A percentile compares a stretch with the other conserved stretches of the same genome.
Conservation (phyloP, 2,113 vertebrate genomes). For the Girardinichthys multiradiatus region DNA sequence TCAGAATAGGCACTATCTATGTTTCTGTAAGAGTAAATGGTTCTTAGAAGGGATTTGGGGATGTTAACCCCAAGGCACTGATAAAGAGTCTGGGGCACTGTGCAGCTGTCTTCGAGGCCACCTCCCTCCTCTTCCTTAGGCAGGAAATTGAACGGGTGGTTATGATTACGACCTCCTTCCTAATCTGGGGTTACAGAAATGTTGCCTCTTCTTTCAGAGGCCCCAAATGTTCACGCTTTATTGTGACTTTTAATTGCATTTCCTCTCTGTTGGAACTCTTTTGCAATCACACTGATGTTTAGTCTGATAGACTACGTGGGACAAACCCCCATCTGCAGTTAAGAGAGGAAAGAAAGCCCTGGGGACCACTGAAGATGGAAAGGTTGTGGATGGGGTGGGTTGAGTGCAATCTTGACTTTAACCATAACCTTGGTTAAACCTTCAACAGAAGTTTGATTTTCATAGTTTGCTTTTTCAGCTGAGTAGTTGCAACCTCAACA, state of each 20-base stretch:
- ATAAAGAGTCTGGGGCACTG: constrained; percentile 22
- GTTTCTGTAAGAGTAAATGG: not conserved
- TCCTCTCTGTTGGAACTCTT: constrained; percentile 52
- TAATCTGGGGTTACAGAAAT: constrained; percentile 56
- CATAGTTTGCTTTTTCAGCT: not conserved
- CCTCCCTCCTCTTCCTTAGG: constrained; percentile 63
- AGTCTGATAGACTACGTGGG: constrained; percentile 63
- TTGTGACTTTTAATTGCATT: constrained; percentile 75
- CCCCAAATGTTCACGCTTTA: constrained; percentile 39
- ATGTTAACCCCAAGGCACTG: not conserved
- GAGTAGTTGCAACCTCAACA: not conserved
- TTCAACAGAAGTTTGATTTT: not conserved
- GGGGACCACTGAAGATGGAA: constrained; percentile 26
- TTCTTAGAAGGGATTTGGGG: not conserved
- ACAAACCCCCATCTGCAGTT: constrained; percentile 20
- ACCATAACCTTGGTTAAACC: not conserved
- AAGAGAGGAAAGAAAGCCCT: not conserved
- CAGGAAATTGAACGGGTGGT: constrained; percentile 61
- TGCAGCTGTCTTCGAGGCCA: not conserved
- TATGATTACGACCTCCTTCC: constrained; percentile 77
- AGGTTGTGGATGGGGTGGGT: not conserved
- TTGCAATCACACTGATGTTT: constrained; percentile 12
- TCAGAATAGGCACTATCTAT: no score
- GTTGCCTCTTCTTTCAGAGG: constrained; percentile 61
- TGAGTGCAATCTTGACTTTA: constrained; percentile 30